Evolutionary conservation across 2,888 invertebrate species (phyloP).

Genomic region (Cephus nigrinus): DNA sequence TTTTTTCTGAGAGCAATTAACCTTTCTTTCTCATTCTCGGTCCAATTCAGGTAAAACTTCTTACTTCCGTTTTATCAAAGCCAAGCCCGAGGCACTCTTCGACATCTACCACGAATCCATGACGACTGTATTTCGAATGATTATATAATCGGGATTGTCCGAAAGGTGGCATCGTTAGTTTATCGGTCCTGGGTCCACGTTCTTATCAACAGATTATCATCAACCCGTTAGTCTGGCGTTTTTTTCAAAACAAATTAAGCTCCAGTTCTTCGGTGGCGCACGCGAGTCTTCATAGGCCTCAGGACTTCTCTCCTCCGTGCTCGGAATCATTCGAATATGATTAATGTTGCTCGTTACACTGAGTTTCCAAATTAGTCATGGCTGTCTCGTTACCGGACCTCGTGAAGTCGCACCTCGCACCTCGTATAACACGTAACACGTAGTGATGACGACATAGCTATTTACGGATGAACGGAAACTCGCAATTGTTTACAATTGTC

Average conservation of each 20-base stretch:
- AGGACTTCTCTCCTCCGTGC: not conserved
- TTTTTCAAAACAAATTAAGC: not conserved
- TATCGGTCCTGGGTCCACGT: not conserved
- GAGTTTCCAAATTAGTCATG: slow-evolving; percentile 18
- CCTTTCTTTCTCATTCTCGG: not conserved
- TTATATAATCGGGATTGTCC: not conserved
- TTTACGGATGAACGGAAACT: not conserved
- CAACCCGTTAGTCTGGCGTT: not conserved
- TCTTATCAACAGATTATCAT: not conserved
- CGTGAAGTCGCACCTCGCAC: not conserved
- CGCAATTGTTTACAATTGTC: not conserved
- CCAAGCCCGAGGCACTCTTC: not conserved
- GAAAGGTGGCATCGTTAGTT: not conserved
- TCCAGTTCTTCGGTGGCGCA: slow-evolving; percentile 9
- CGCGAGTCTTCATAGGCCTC: not conserved
- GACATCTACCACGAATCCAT: not conserved
- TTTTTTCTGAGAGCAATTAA: not conserved
- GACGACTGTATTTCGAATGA: not conserved
- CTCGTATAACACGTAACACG: not conserved
- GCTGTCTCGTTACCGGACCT: slow-evolving; percentile 16
- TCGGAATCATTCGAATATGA: slow-evolving; percentile 19
- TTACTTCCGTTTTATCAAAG: not conserved
- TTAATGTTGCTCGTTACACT: slow-evolving; percentile 20
- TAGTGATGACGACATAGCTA: not conserved
- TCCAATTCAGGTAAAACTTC: not conserved